phyloP scores from a whole-genome alignment of 2,797 vertebrate species.

The Gephyroberyx darwinii region DNA sequence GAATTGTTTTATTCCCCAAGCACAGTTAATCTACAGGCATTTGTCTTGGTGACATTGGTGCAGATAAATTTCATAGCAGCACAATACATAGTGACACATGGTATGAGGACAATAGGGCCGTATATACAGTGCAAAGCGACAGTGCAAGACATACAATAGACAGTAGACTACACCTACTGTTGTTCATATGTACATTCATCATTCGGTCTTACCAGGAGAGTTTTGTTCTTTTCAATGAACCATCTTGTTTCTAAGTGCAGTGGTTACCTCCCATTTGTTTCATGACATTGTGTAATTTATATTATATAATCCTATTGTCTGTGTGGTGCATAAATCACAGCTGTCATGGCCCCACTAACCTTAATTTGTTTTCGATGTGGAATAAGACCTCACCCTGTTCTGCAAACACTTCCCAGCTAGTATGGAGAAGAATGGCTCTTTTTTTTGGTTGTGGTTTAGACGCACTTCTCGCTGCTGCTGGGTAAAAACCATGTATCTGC shows the following conservation, averaged over 20 bases:
- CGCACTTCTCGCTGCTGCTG: neutral
- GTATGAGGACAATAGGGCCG: no score
- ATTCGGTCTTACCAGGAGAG: neutral
- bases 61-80: neutral
- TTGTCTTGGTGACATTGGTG: neutral
- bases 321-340: conserved; percentile 28
- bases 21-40: neutral
- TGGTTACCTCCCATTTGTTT: conserved; percentile 26
- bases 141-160: no score
- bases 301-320: conserved; percentile 42
- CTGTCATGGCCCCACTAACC: conserved; percentile 36
- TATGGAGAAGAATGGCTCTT: conserved; percentile 17
- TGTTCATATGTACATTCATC: no score
- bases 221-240: neutral
- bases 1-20: neutral
- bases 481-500: neutral
- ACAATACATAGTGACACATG: neutral
- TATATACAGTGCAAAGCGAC: no score
- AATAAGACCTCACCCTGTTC: conserved; percentile 36
- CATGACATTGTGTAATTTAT: conserved; percentile 24
- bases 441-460: neutral
- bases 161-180: no score
- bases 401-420: conserved; percentile 39
- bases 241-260: neutral
- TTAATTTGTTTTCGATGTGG: conserved; percentile 48